Evolutionary conservation across 2,888 invertebrate genomes (phyloP), one percentile per base, ranked within the genome.

Genomic region (Heliconius aoede): DNA sequence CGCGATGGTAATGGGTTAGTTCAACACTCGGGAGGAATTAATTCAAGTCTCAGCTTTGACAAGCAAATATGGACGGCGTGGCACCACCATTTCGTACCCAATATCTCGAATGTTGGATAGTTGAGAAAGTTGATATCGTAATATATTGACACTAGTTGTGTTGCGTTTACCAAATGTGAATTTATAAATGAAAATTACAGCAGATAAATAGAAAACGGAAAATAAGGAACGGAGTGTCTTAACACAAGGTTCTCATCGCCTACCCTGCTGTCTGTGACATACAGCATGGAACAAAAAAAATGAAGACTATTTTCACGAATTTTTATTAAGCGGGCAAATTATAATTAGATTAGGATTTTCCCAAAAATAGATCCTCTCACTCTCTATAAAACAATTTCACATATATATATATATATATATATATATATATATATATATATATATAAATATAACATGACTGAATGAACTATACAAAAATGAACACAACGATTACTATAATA

Each of bases 391-490:
- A n/a, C n/a, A n/a, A n/a, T n/a, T n/a, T n/a, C n/a, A n/a, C n/a
- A n/a, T n/a, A n/a, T n/a, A n/a, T n/a, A n/a, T n/a, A n/a, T n/a
- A n/a, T n/a, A n/a, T n/a, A n/a, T n/a, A n/a, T n/a, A n/a, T n/a
- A n/a, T n/a, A n/a, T n/a, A n/a, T n/a, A n/a, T n/a, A n/a, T n/a
- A n/a, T n/a, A n/a, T n/a, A n/a, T n/a, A n/a, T n/a, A n/a, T n/a
- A 55, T 3, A 55, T 55, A 55, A 55, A 55, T n/a, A 21, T 55
- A 55, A n/a, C 24, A 64, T 24, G 40, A 40, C 15, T 26, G 24
- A 55, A 69, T n/a, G 15, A 18, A 69, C 30, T 55, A 3, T 32
- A 72, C 13, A 32, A 72, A 69, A 60, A 72, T 26, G 18, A 72
- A 36, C 36, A 28, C 8, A 30, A 30, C 60, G 21, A 26, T 60